Conservation (phyloP, 2,797 vertebrate genomes). For the Taeniopygia guttata region DNA sequence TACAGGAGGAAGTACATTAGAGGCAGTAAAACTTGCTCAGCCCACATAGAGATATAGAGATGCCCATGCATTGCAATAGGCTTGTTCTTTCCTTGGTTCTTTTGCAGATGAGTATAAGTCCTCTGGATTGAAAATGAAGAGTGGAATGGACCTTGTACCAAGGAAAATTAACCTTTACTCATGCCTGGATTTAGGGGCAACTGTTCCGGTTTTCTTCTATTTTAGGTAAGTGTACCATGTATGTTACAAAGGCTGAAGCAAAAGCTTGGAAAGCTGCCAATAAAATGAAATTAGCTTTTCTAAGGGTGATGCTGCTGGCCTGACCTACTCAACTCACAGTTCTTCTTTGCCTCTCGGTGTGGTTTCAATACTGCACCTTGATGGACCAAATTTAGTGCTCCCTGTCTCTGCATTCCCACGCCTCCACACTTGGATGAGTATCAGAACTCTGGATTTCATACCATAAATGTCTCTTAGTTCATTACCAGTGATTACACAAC, state of each 20-base stretch:
- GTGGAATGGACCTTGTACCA: background rate
- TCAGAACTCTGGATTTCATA: background rate
- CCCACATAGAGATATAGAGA: background rate
- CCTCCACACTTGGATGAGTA: background rate
- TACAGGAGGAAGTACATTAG: background rate
- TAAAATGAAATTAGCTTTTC: slow-evolving; percentile 16
- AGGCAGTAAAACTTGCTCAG: background rate
- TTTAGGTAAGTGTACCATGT: background rate
- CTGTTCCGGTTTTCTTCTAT: background rate
- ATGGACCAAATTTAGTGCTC: slow-evolving; percentile 24
- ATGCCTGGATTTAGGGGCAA: background rate
- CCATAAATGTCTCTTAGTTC: background rate
- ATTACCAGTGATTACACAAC: background rate
- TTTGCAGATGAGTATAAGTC: background rate
- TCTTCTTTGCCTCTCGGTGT: background rate
- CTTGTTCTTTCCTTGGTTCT: background rate
- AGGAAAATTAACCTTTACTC: background rate
- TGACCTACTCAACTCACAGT: background rate
- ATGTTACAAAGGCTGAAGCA: background rate
- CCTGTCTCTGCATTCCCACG: background rate
- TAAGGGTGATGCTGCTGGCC: background rate
- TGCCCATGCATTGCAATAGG: background rate
- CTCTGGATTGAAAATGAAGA: background rate
- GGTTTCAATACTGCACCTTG: background rate
- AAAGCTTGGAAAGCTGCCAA: slow-evolving; percentile 11